Base-by-base conservation (phyloP, 2,888 invertebrate genomes). In the Odontothrips loti region DNA sequence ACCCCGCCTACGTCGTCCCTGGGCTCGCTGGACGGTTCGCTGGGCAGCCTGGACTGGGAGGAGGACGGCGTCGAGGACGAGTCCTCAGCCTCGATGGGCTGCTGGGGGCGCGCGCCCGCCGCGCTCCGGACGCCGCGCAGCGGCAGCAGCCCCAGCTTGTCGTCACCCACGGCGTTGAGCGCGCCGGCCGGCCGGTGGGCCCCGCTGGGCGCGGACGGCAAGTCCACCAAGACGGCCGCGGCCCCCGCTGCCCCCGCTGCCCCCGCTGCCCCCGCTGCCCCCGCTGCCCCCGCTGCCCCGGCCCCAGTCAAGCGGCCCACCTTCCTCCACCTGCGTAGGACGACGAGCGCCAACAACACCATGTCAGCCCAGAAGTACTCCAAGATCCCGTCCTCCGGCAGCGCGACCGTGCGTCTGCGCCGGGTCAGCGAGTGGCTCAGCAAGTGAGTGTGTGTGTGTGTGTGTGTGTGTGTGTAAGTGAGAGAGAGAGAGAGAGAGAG, bases 361-460 rank as follows among this genome's bases (percentile, higher is more conserved):
- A 75, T 75, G 68, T 75, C 68, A 23, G 68, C 68, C 23, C 68
- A 75, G 68, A 75, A 75, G 68, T 75, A 80, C 79, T 48, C 79
- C 48, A 78, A 34, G 81, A 29, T 34, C n/a, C 75, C 80, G 75
- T 17, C 78, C 78, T 29, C 80, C 47, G 17, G 75, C 12, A 23
- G 23, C 48, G 34, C 79, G 79, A 27, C 79, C 79, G 9, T 43
- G 68, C 58, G 47, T 34, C 68, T 27, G 68, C 68, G 80, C 11
- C 51, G 79, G 47, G 63, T 79, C 78, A 47, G 29, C 75, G 80
- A 78, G 68, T 79, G 79, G 81, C 68, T 81, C 68, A 47, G 48
- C 68, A 81, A 79, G 81, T 75, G 68, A 75, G 68, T 75, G 68
- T n/a, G n/a, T n/a, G n/a, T n/a, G n/a, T n/a, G n/a, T n/a, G n/a